Evolutionary conservation across 1,140 invertebrate genomes (phyloP), one percentile per base, ranked within the genome.

Genomic region (Cyclargus thomasi): DNA sequence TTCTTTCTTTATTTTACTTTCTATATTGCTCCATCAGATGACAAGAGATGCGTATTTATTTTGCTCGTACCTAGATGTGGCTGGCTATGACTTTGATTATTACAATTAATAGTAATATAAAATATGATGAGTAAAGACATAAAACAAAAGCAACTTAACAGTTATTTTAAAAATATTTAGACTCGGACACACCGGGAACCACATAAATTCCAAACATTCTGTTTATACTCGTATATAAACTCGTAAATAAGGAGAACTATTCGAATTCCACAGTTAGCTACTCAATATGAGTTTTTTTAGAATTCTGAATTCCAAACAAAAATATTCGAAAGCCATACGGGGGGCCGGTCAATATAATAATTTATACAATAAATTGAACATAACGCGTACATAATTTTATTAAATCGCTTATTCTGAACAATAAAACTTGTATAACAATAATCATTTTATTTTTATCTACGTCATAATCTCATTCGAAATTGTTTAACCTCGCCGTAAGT

Each of bases 301-400:
- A 59, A 59, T 59, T 59, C 55, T 21, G 20, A 59, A 59, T 59
- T 59, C 55, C 55, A 20, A 20, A 59, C 55, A 59, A 59, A 59
- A 59, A 55, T 55, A 21, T 20, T 59, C 55, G 20, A 20, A 18
- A 20, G 55, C 10, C 55, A 59, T 7, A 2, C 20, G 55, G 55
- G 17, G 55, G 55, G 55, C 55, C 55, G 18, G 10, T 11, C 55
- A 21, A 21, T 59, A 59, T 14, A 59, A 59, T 59, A 59, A 59
- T 59, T 59, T 59, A 59, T 20, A 20, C 55, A 59, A 20, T 59
- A 21, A 59, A 59, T 18, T 59, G 18, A 59, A 21, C 55, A 59
- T 20, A 59, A 59, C 10, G 55, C 55, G 55, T 21, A 21, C 10
- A 59, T 59, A 20, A 59, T 21, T 59, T 59, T 20, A 59, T 59